These are phyloP conservation scores for Rhingia rostrata DNA, from an alignment of 2,888 invertebrate genomes.

Conservation along the genomic window DNA sequence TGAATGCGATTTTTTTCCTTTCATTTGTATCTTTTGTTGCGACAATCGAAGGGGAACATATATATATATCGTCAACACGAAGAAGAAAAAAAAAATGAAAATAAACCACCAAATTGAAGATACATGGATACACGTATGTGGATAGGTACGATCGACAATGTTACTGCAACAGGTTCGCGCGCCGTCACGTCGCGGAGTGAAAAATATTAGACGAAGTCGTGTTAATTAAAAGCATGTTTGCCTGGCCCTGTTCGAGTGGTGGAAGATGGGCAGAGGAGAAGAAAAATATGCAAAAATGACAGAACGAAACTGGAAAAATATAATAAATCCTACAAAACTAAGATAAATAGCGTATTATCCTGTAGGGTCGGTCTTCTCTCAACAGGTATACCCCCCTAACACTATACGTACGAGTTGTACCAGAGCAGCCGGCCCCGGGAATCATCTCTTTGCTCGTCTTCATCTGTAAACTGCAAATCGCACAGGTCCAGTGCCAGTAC, in stretches of 20 bases:
- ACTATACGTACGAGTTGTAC: background rate
- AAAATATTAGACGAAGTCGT: conserved; percentile 42
- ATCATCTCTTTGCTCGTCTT: conserved; percentile 42
- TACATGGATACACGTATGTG: too few species aligned
- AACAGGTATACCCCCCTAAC: conserved; percentile 39
- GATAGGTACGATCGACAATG: conserved; percentile 10
- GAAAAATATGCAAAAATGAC: conserved; percentile 57
- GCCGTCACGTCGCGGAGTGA: background rate
- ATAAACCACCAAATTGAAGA: too few species aligned
- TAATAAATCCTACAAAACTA: conserved; percentile 68
- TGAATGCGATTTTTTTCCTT: too few species aligned
- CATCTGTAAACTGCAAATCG: conserved; percentile 7
- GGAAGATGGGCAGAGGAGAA: conserved; percentile 4
- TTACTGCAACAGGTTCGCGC: conserved; percentile 2
- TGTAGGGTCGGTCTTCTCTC: conserved; percentile 59
- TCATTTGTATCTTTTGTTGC: background rate
- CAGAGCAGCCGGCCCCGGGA: background rate
- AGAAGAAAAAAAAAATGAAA: conserved; percentile 6
- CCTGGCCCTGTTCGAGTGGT: conserved; percentile 9
- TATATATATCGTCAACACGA: background rate
- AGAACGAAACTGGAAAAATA: conserved; percentile 56
- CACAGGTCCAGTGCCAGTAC: background rate
- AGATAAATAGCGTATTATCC: conserved; percentile 70
- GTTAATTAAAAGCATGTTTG: conserved; percentile 69
- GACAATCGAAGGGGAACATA: conserved; percentile 14